These are phyloP conservation scores for Formica selysi DNA, from an alignment of 1,140 invertebrate genomes.

Conservation along the genomic window DNA sequence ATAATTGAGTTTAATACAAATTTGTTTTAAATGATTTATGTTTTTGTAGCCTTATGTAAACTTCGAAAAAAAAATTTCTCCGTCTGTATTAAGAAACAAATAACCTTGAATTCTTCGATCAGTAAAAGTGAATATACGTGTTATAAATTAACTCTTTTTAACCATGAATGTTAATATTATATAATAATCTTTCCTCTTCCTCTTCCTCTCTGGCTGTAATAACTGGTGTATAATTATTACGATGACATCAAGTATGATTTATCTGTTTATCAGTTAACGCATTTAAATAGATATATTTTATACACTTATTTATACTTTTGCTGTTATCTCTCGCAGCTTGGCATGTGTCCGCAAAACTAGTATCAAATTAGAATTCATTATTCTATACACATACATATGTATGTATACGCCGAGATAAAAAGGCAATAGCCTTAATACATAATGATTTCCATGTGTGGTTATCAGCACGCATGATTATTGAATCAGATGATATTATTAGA, in stretches of 20 bases:
- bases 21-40: neutral
- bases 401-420: neutral
- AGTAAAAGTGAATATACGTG: neutral
- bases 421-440: neutral
- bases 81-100: neutral
- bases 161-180: neutral
- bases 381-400: neutral
- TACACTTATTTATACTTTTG: constrained; percentile 18
- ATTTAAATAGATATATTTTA: constrained; percentile 1
- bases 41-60: neutral
- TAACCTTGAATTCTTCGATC: neutral
- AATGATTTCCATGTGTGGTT: neutral
- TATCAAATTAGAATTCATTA: neutral
- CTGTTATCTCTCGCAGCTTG: constrained; percentile 18
- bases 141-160: neutral
- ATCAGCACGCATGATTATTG: neutral
- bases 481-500: constrained; percentile 40
- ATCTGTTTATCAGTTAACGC: constrained; percentile 40
- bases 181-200: neutral
- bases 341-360: neutral
- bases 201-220: neutral
- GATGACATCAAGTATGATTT: constrained; percentile 22
- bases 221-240: neutral
- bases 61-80: neutral
- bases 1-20: neutral